Percentiles rank a stretch among this genome's conserved stretches.
These are phyloP conservation scores for Stegostoma tigrinum DNA, from an alignment of 2,113 vertebrate species.

Conservation along the genomic window DNA sequence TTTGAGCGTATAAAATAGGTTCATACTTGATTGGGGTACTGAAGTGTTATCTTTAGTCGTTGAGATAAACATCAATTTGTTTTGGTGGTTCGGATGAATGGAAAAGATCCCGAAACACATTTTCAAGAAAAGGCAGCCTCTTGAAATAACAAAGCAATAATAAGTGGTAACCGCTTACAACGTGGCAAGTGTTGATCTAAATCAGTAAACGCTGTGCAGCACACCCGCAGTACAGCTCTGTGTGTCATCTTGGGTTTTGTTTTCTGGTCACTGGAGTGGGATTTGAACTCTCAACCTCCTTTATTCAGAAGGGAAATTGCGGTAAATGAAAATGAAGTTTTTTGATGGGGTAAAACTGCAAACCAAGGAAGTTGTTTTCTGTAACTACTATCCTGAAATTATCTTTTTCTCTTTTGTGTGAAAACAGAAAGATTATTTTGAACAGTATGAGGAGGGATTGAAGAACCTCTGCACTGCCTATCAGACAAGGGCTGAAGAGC, in stretches of 20 bases:
- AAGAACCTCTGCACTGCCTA: slow-evolving; percentile 94
- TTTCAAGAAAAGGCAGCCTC: neutral
- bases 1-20: neutral
- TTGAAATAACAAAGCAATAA: neutral
- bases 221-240: neutral
- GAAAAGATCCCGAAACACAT: neutral
- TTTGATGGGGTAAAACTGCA: neutral
- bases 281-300: neutral
- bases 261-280: neutral
- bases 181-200: neutral
- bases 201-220: neutral
- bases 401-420: neutral
- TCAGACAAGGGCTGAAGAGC: slow-evolving; percentile 78
- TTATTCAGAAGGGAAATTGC: neutral
- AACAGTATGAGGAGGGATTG: slow-evolving; percentile 87
- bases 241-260: neutral
- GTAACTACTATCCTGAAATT: neutral
- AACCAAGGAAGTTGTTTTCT: neutral
- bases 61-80: neutral
- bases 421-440: slow-evolving; percentile 90
- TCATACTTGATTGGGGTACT: neutral
- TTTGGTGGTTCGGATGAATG: neutral
- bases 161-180: neutral
- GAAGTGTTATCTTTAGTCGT: neutral
- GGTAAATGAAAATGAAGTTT: neutral